Conservation (phyloP, 2,113 vertebrate genomes). For the Cyanoderma ruficeps region DNA sequence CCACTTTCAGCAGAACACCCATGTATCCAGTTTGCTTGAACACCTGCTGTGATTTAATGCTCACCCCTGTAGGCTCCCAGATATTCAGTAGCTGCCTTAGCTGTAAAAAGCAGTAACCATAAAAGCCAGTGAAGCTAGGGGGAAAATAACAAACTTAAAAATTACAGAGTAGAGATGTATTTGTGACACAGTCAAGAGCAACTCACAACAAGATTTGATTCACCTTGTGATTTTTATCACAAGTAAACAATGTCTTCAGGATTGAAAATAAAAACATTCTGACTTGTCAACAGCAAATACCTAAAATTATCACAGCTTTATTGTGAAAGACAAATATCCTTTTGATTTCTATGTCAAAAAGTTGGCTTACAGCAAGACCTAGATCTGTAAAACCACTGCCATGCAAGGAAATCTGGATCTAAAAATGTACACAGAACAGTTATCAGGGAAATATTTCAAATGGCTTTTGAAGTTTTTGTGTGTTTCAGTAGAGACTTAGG, state of each 20-base stretch:
- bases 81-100: not conserved
- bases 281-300: not conserved
- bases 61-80: not conserved
- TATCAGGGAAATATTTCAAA: not conserved
- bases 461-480: not conserved
- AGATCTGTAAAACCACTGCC: not conserved
- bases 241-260: not conserved
- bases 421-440: not conserved
- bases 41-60: not conserved
- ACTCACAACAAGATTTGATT: not conserved
- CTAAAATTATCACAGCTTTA: not conserved
- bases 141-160: not conserved
- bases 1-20: not conserved
- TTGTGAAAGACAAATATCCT: not conserved
- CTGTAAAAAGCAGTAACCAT: not conserved
- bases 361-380: not conserved
- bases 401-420: not conserved
- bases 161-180: not conserved
- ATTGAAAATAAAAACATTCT: slow-evolving; percentile 14
- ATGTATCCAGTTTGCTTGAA: not conserved
- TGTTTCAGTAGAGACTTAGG: not conserved
- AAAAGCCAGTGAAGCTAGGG: not conserved
- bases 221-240: not conserved
- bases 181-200: not conserved
- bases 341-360: not conserved